Conservation (phyloP, 2,797 vertebrate genomes). For the Ptychadena robeensis region DNA sequence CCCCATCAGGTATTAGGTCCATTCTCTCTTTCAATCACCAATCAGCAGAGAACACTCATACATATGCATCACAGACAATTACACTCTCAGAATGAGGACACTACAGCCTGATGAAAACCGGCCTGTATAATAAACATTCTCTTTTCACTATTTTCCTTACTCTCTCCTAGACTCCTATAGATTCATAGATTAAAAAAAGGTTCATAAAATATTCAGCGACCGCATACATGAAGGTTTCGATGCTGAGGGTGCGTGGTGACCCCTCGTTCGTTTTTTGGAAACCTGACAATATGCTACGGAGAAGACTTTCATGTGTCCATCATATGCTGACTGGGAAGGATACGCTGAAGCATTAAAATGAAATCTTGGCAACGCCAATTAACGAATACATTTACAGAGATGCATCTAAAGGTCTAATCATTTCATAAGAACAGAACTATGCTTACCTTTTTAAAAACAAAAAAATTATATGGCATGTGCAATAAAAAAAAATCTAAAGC, state of each 20-base stretch:
- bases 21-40: slow-evolving; percentile 60
- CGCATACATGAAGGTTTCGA: background rate
- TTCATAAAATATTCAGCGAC: background rate
- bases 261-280: background rate
- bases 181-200: background rate
- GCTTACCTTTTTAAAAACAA: no score
- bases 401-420: no score
- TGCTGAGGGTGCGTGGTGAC: background rate
- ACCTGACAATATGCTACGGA: background rate
- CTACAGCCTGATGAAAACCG: slow-evolving; percentile 21
- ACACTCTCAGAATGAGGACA: slow-evolving; percentile 45
- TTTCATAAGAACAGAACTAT: no score
- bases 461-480: no score
- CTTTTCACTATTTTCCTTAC: slow-evolving; percentile 4
- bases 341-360: no score
- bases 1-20: slow-evolving; percentile 48
- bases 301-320: background rate
- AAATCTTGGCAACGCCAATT: no score
- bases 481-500: no score
- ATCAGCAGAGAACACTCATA: slow-evolving; percentile 60
- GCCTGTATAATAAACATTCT: slow-evolving; percentile 37
- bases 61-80: slow-evolving; percentile 58
- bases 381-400: no score
- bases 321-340: no score
- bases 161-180: background rate